Evolutionary conservation across 2,888 invertebrate genomes (phyloP).

Genomic region (Pterostichus madidus): DNA sequence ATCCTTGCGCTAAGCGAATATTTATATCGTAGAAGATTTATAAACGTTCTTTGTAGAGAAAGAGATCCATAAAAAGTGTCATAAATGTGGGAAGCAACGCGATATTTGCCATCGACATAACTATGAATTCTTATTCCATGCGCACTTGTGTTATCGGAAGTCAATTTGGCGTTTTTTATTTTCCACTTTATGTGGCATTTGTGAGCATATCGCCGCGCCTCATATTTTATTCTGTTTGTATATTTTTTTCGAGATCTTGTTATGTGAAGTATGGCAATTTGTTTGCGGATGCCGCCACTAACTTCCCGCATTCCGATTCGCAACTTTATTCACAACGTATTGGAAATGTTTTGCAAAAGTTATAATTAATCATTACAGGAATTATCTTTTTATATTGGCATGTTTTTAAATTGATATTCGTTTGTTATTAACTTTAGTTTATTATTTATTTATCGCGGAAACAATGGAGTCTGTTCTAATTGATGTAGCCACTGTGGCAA

Average conservation of each 20-base stretch:
- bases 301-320: not conserved
- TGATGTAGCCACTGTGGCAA: no score
- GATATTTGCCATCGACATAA: slow-evolving; percentile 44
- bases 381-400: not conserved
- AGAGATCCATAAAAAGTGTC: no score
- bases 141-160: slow-evolving; percentile 48
- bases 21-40: slow-evolving; percentile 11
- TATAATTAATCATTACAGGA: slow-evolving; percentile 4
- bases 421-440: no score
- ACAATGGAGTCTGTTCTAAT: no score
- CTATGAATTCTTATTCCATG: slow-evolving; percentile 53
- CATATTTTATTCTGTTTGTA: slow-evolving; percentile 38
- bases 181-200: slow-evolving; percentile 43
- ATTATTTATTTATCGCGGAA: no score
- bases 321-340: not conserved
- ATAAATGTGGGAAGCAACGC: not conserved
- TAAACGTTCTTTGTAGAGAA: no score
- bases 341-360: not conserved
- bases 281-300: not conserved
- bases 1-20: slow-evolving; percentile 2
- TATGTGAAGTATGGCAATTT: slow-evolving; percentile 25
- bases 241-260: slow-evolving; percentile 47
- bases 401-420: not conserved
- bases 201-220: not conserved
- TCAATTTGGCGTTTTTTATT: slow-evolving; percentile 55